Percentiles rank a stretch among this genome's conserved stretches.
Evolutionary conservation across 2,113 vertebrate species (phyloP).

Genomic region (Xenotilapia leptura): DNA sequence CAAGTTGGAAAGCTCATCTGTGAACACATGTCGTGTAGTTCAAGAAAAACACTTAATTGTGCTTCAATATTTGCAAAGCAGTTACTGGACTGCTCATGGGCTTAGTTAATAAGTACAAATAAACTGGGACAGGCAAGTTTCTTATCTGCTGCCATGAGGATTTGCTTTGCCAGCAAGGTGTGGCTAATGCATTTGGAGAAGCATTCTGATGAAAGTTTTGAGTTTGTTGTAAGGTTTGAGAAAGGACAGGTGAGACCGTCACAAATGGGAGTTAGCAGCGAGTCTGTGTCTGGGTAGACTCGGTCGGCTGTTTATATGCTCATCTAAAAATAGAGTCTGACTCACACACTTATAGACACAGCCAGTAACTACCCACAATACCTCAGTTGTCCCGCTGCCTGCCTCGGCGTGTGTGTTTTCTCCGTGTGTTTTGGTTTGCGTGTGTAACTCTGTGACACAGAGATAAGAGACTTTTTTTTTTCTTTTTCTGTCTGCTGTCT

Average conservation of each 20-base stretch:
- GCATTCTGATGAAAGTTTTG: neutral
- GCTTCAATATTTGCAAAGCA: conserved; percentile 1
- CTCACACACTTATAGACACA: conserved; percentile 47
- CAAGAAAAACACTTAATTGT: neutral
- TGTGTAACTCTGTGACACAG: conserved; percentile 16
- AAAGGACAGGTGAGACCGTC: conserved; percentile 34
- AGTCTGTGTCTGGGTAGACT: conserved; percentile 59
- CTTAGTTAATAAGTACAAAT: conserved; percentile 27
- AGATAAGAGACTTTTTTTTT: conserved; percentile 27
- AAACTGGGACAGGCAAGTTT: neutral
- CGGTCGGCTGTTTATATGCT: conserved; percentile 46
- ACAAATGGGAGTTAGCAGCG: neutral
- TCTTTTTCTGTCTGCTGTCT: conserved; percentile 1
- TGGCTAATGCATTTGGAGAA: neutral
- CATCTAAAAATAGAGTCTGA: conserved; percentile 66
- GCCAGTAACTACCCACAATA: conserved; percentile 64
- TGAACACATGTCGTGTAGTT: neutral
- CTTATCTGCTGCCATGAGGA: conserved; percentile 3
- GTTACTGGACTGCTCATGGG: neutral
- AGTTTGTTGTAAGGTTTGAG: neutral
- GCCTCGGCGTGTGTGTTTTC: conserved; percentile 5
- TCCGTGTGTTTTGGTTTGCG: conserved; percentile 17
- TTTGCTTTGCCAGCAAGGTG: conserved; percentile 19
- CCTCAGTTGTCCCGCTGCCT: conserved; percentile 51
- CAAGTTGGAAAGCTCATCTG: neutral